Base-by-base conservation (phyloP, 2,888 invertebrate genomes). In the Gasteruption jaculator region DNA sequence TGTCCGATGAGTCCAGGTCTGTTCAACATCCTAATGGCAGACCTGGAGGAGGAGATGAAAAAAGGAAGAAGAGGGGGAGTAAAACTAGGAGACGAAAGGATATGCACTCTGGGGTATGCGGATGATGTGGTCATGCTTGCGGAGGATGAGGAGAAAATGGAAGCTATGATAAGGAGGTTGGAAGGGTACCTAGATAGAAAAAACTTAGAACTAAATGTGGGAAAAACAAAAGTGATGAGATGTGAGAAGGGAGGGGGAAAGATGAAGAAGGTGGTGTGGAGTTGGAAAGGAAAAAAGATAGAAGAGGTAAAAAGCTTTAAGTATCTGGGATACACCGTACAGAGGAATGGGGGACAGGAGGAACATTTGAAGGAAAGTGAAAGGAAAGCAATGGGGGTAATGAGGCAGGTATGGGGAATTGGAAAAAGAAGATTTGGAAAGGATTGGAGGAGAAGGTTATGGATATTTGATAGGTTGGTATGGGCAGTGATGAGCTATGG, bases 1-100 rank as follows among this genome's bases (percentile, higher is more conserved):
- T 54, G 49, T 37, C 43, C 43, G 5, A 21, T 53, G 20, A 52
- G 54, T 22, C 48, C 54, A 2, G 27, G 38, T 0, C 42, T 54
- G 2, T 54, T 56, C 31, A 43, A 41, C 16, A 16, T 50, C 3
- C 31, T 33, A 10, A 29, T 47, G 1, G 43, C 46, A 5, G 45
- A 45, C 10, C 11, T 44, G 19, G 44, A 38, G 12, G 27, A 31
- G 11, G 32, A 30, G 10, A 12, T 36, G 14, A 27, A 22, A 10
- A 43, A 27, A 11, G 39, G 22, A 20, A 24, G 18, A 22, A 10
- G 19, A 4, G 45, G 37, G 16, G 41, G 34, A 16, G 33, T 41
- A 4, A 19, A 16, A 10, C 15, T 41, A 16, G 41, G 33, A 8
- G 25, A 8, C 3, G 21, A 25, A n/a, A 41, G 27, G 25, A 16